Conservation (phyloP, 1,140 invertebrate genomes). For the Drosophila micromelanica region DNA sequence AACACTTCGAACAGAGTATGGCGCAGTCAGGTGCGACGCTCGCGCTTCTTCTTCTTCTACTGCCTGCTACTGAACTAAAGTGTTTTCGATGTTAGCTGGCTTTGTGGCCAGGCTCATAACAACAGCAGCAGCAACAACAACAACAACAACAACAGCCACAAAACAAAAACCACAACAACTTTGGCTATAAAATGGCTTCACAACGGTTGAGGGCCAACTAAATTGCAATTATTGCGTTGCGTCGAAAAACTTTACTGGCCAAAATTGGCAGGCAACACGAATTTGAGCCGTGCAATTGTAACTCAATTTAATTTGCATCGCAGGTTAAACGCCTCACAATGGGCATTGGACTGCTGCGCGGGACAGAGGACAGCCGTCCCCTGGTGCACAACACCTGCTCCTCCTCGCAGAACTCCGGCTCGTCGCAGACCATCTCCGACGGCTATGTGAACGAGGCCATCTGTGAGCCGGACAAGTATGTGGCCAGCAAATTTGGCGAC, state of each 20-base stretch:
- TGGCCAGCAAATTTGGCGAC: conserved; percentile 84
- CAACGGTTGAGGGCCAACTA: conserved; percentile 26
- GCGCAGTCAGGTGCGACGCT: too few relatives aligned
- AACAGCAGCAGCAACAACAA: conserved; percentile 22
- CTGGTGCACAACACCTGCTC: conserved; percentile 86
- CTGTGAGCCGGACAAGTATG: conserved; percentile 86
- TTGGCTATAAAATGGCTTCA: conserved; percentile 20
- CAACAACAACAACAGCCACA: conserved; percentile 12
- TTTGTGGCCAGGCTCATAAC: conserved; percentile 35
- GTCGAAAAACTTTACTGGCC: conserved; percentile 54
- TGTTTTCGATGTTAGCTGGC: conserved; percentile 70
- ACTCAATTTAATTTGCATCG: conserved; percentile 5
- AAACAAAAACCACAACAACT: conserved; percentile 9
- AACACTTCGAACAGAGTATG: too few relatives aligned
- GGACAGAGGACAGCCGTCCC: conserved; percentile 87
- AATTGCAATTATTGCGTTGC: conserved; percentile 65
- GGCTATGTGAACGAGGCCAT: conserved; percentile 92
- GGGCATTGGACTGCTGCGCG: conserved; percentile 80
- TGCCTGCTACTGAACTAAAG: conserved; percentile 50
- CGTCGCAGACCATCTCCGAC: conserved; percentile 86
- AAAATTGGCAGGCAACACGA: conserved; percentile 66
- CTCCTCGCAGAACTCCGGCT: conserved; percentile 85
- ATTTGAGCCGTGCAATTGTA: conserved; percentile 46
- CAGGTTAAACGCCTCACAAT: conserved; percentile 84
- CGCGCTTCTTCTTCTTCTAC: too few relatives aligned